Evolutionary conservation across 2,888 invertebrate genomes (phyloP), one percentile per base, ranked within the genome.

Genomic region (Creontiades dilutus): DNA sequence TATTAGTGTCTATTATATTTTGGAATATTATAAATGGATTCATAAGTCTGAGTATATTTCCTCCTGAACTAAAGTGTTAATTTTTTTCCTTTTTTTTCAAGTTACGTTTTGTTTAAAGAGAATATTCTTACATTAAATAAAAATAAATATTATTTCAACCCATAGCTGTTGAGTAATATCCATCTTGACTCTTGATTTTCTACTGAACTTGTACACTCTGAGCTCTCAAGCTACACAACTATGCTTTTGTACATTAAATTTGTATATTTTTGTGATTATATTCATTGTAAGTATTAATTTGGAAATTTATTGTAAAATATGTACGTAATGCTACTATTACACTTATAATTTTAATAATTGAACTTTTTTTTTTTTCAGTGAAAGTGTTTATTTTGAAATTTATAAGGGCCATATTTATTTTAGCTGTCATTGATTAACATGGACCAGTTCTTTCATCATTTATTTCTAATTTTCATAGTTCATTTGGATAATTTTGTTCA

Each of bases 221-320:
- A 78, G n/a, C 78, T 78, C 47, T 4, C 37, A 78, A 19, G 78
- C 52, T 4, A 82, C 82, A 82, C 82, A 82, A 82, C 19, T 82
- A 52, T 46, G 61, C 46, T 68, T 75, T 23, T 86, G 86, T 86
- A 86, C 55, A 86, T 75, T 68, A 19, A 28, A 61, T 86, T 61
- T 86, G 75, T 86, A 86, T 86, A 75, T 86, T 86, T 86, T 68
- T 86, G 86, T 75, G 68, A 75, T 75, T 86, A 86, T 86, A 86
- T 75, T 86, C 27, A 82, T 82, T 82, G 82, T 82, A 52, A 78
- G 23, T 68, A 68, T 82, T 52, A 52, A 14, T 28, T 82, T 52
- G 46, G 14, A 37, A 81, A 81, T n/a, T 81, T 28, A 82, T 82
- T 82, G 82, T 82, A 82, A 82, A 82, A 82, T 47, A 52, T 52